A percentile compares a stretch with the other conserved stretches of the same genome.
phyloP scores from a whole-genome alignment of 2,888 invertebrate genomes.

The Phortica okadai region DNA sequence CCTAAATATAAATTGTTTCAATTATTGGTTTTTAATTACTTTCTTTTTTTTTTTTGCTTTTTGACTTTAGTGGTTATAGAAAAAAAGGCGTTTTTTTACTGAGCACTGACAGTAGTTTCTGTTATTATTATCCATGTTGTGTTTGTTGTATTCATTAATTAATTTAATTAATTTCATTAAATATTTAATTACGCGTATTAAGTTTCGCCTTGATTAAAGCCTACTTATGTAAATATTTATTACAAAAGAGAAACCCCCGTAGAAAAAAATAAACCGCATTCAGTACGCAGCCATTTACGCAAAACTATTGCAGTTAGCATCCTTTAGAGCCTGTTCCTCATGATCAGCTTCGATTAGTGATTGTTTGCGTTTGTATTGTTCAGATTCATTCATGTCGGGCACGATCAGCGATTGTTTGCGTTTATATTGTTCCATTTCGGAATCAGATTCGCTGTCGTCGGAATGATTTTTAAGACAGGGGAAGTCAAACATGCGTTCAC shows the following conservation, averaged over 20 bases:
- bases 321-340: slow-evolving; percentile 64
- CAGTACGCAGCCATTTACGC: slow-evolving; percentile 40
- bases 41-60: not conserved
- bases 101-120: slow-evolving; percentile 39
- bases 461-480: slow-evolving; percentile 69
- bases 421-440: slow-evolving; percentile 69
- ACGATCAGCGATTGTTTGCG: slow-evolving; percentile 70
- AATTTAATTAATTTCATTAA: slow-evolving; percentile 10
- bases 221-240: not conserved
- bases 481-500: slow-evolving; percentile 79
- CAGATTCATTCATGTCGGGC: slow-evolving; percentile 64
- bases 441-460: slow-evolving; percentile 63
- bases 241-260: slow-evolving; percentile 4
- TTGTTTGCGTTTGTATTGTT: slow-evolving; percentile 66
- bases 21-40: slow-evolving; percentile 13
- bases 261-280: not conserved
- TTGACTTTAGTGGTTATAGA: not conserved
- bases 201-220: not conserved
- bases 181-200: slow-evolving; percentile 2
- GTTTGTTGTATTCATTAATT: slow-evolving; percentile 26
- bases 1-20: slow-evolving; percentile 33
- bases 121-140: slow-evolving; percentile 25
- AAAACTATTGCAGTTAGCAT: slow-evolving; percentile 61
- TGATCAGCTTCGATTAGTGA: slow-evolving; percentile 63
- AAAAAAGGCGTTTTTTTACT: slow-evolving; percentile 48